These are phyloP conservation scores for Hucho hucho DNA, from an alignment of 2,113 vertebrate genomes.

Conservation along the genomic window DNA sequence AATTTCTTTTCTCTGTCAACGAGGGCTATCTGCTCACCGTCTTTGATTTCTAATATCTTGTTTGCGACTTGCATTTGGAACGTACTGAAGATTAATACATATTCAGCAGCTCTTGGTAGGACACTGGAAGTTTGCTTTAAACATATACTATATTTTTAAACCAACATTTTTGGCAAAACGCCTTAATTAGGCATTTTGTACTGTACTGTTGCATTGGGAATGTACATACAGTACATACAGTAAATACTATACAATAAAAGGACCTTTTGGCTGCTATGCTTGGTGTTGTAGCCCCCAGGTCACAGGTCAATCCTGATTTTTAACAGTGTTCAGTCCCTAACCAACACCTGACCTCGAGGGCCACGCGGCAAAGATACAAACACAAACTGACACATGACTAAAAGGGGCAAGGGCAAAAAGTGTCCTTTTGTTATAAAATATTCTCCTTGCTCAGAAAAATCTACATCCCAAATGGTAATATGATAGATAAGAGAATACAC, in stretches of 20 bases:
- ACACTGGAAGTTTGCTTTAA: too few species aligned
- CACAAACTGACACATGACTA: conserved; percentile 3
- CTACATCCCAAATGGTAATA: neutral
- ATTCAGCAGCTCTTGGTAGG: too few species aligned
- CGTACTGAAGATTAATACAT: too few species aligned
- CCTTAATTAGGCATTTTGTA: too few species aligned
- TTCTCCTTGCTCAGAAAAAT: conserved; percentile 12
- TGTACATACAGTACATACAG: neutral
- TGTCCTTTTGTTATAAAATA: neutral
- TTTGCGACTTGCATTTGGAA: too few species aligned
- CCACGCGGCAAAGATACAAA: neutral
- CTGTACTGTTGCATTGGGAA: neutral
- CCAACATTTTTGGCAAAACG: too few species aligned
- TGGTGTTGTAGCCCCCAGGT: neutral
- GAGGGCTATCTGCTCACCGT: conserved; percentile 6
- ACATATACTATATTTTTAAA: too few species aligned
- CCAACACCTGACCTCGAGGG: conserved; percentile 18
- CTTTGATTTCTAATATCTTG: neutral
- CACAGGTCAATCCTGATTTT: conserved; percentile 17
- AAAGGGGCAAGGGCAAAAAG: neutral
- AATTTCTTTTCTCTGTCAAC: neutral
- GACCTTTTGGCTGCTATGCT: neutral
- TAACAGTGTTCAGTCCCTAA: conserved; percentile 11
- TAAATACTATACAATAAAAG: neutral
- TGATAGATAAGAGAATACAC: neutral